Percentiles rank a stretch among this genome's conserved stretches.
These are phyloP conservation scores for Mirounga angustirostris DNA, from an alignment of 2,113 vertebrate species.

Conservation along the genomic window DNA sequence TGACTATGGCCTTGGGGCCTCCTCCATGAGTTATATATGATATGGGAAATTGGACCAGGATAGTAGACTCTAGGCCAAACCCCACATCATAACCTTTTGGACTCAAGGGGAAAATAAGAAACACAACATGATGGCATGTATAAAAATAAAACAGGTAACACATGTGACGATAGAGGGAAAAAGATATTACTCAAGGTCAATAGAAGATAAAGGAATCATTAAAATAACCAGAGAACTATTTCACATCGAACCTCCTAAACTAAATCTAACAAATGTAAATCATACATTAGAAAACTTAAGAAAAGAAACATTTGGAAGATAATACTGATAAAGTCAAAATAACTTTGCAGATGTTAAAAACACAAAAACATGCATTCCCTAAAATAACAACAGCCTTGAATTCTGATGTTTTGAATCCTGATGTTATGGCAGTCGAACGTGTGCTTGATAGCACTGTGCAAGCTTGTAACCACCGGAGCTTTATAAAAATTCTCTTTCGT, in stretches of 20 bases:
- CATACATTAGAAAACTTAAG: neutral
- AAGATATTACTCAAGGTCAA: neutral
- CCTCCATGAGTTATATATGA: neutral
- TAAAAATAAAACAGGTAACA: neutral
- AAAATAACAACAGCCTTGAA: neutral
- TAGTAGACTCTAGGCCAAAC: neutral
- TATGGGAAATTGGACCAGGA: neutral
- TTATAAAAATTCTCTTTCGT: neutral
- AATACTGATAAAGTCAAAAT: neutral
- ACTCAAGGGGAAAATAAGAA: neutral
- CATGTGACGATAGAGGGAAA: neutral
- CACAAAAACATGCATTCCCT: neutral
- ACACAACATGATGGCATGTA: neutral
- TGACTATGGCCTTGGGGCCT: neutral
- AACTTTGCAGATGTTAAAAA: neutral
- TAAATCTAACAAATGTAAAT: neutral
- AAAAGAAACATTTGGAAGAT: neutral
- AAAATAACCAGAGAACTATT: neutral
- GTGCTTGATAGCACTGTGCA: neutral
- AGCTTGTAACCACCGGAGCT: neutral
- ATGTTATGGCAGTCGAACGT: neutral
- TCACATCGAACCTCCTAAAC: neutral
- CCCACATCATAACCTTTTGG: neutral
- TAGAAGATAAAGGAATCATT: neutral
- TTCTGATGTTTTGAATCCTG: neutral